Conservation (phyloP, 2,888 invertebrate genomes). For the Nemoura dubitans region DNA sequence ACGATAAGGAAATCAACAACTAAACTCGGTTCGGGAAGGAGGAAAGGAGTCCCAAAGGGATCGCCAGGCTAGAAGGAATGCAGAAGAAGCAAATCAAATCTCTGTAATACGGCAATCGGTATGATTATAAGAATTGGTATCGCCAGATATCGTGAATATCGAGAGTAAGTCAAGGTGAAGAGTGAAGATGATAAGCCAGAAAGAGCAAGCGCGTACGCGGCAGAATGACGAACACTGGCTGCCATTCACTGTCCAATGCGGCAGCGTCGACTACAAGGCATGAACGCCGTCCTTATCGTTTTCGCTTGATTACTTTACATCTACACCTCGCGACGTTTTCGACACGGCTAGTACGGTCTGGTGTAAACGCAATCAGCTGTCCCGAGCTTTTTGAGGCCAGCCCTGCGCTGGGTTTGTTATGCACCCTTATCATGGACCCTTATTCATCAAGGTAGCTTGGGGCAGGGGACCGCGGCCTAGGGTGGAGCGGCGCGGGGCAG, state of each 20-base stretch:
- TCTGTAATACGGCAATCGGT: too few species aligned
- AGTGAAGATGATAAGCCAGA: not conserved
- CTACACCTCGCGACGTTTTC: constrained; percentile 20
- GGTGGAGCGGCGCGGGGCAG: constrained; percentile 21
- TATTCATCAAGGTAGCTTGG: constrained; percentile 48
- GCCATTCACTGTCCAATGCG: not conserved
- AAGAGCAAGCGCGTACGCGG: not conserved
- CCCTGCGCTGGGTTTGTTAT: constrained; percentile 46
- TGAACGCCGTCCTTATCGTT: not conserved
- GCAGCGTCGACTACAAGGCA: too few species aligned
- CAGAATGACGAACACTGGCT: not conserved
- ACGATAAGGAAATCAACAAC: not conserved
- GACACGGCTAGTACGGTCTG: not conserved
- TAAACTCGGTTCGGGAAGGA: not conserved
- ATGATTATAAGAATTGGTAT: not conserved
- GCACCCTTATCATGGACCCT: constrained; percentile 46
- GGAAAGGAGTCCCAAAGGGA: too few species aligned
- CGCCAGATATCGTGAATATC: not conserved
- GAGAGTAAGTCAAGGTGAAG: constrained; percentile 7
- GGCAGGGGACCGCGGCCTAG: constrained; percentile 38
- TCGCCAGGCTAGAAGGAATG: too few species aligned
- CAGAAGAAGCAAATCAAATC: too few species aligned
- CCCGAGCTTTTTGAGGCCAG: constrained; percentile 38
- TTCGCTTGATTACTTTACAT: not conserved
- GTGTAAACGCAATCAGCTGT: constrained; percentile 46